These are phyloP conservation scores for Pseudochaenichthys georgianus DNA, from an alignment of 2,797 vertebrate genomes.

Conservation along the genomic window DNA sequence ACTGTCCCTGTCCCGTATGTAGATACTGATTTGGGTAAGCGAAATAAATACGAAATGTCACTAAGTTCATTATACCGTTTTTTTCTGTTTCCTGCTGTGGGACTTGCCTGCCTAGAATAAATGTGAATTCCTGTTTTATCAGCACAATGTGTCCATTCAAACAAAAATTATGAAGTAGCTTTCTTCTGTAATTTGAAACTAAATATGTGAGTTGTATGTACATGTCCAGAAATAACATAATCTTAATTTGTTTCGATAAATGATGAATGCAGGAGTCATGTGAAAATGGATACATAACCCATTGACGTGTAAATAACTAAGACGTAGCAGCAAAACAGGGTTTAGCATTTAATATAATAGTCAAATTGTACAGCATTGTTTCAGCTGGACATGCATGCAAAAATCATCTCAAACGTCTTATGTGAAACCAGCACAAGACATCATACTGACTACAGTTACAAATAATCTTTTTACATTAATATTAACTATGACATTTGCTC, in stretches of 20 bases:
- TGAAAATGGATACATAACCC: neutral
- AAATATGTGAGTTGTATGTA: neutral
- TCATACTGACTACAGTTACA: conserved; percentile 70
- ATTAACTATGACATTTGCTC: conserved; percentile 40
- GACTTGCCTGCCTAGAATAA: too few species aligned
- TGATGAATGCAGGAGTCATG: neutral
- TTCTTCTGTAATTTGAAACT: neutral
- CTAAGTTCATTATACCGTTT: neutral
- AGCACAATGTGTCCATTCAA: neutral
- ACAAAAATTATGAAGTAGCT: neutral
- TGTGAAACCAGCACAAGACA: conserved; percentile 88
- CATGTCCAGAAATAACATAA: neutral
- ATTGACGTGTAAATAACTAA: conserved; percentile 20
- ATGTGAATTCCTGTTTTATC: neutral
- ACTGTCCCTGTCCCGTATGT: too few species aligned
- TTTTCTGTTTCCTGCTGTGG: neutral
- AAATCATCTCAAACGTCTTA: conserved; percentile 72
- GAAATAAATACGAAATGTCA: too few species aligned
- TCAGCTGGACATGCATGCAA: conserved; percentile 87
- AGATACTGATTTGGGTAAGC: too few species aligned
- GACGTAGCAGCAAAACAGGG: conserved; percentile 38
- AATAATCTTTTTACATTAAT: conserved; percentile 56
- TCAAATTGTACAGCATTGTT: conserved; percentile 82
- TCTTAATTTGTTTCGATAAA: neutral
- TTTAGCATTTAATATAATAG: conserved; percentile 85